Base-by-base conservation (phyloP, 2,797 vertebrate genomes). In the Rhadinocentrus ornatus region DNA sequence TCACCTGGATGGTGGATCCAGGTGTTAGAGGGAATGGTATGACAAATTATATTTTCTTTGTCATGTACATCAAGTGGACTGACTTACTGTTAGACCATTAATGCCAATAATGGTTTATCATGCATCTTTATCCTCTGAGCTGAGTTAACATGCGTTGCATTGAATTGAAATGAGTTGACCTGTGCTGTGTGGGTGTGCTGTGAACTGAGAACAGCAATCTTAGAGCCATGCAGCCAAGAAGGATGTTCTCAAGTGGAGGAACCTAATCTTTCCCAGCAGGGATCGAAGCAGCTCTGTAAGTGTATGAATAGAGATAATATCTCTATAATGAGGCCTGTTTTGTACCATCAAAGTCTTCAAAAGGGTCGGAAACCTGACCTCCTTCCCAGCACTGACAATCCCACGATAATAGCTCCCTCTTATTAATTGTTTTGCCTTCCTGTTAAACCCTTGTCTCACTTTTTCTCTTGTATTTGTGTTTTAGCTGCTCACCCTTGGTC, bases 271-370 rank as follows among this genome's bases (percentile, higher is more conserved):
- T 95, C 93, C 93, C 93, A 94, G 93, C 92, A 94, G 93, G 92
- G 89, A 92, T 93, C 89, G 88, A 90, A 93, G 91, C 89, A 64
- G 90, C 92, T 94, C 92, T 94, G 91, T 88, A 94, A 94, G 93
- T 94, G 94, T 94, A 95, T 95, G 94, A 95, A 95, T 95, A 89
- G 92, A 95, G 95, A 96, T 96, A 94, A 95, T 95, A 96, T 96
- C 95, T 93, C 92, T 86, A 93, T 95, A 96, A 96, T 96, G 93
- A 95, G 91, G 91, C 89, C 94, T 94, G 95, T 95, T 95, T 95
- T 94, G 94, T 94, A 93, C 89, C 94, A 95, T 95, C 93, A 93
- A 93, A 93, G 93, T 95, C 94, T 92, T 95, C 92, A 93, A 94
- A 94, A 93, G 92, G 83, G 89, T 81, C 90, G 93, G 95, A 95